Conservation (phyloP, 2,888 invertebrate species). For the Lepidonotus clava region DNA sequence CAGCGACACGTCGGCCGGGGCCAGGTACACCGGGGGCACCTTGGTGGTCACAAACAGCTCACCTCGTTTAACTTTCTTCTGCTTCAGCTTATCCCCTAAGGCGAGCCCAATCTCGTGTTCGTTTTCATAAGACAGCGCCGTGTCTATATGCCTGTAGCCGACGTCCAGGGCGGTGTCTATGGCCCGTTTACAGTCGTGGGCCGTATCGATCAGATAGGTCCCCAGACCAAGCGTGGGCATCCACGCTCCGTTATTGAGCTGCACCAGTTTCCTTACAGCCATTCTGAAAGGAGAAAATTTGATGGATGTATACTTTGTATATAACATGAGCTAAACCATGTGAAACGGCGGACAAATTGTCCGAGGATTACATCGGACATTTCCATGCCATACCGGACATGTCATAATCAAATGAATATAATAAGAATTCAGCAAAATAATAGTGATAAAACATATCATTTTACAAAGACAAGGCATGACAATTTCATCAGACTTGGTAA, state of each 20-base stretch:
- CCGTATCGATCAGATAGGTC: not conserved
- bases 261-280: not conserved
- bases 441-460: too few relatives aligned
- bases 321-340: too few relatives aligned
- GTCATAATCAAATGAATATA: too few relatives aligned
- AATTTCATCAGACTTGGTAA: too few relatives aligned
- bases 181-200: not conserved
- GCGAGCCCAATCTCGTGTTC: not conserved
- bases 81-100: not conserved
- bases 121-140: conserved; percentile 28
- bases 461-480: too few relatives aligned
- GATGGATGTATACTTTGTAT: too few relatives aligned
- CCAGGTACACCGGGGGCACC: conserved; percentile 42
- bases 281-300: too few relatives aligned
- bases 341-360: too few relatives aligned
- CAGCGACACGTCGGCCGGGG: not conserved
- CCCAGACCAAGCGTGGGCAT: conserved; percentile 47
- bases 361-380: too few relatives aligned
- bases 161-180: conserved; percentile 25
- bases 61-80: not conserved
- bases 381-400: too few relatives aligned
- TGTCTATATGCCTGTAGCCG: conserved; percentile 52
- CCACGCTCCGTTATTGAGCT: conserved; percentile 22
- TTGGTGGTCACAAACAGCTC: conserved; percentile 52
- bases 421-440: too few relatives aligned